These are phyloP conservation scores for Petrolisthes cinctipes DNA, from an alignment of 2,888 invertebrate genomes.

Conservation along the genomic window DNA sequence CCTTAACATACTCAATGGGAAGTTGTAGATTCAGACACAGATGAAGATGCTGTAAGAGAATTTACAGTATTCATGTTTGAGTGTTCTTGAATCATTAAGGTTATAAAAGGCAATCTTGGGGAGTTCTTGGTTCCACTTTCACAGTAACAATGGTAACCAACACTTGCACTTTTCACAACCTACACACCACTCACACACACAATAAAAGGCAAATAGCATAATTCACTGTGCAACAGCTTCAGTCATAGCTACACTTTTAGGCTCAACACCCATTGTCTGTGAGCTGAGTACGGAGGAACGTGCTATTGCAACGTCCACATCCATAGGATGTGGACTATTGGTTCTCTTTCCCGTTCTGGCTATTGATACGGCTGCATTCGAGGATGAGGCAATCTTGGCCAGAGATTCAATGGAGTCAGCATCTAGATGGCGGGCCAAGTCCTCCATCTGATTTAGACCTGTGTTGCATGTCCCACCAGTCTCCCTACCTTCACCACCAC, in stretches of 20 bases:
- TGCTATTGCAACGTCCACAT: constrained; percentile 55
- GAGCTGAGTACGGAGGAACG: constrained; percentile 51
- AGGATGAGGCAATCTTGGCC: constrained; percentile 46
- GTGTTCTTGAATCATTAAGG: constrained; percentile 32
- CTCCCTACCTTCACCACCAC: constrained; percentile 22
- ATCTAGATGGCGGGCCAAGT: constrained; percentile 54
- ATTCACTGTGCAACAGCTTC: constrained; percentile 61
- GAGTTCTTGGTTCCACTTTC: constrained; percentile 36
- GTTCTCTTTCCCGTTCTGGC: constrained; percentile 51
- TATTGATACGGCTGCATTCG: constrained; percentile 45
- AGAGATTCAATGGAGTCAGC: constrained; percentile 54
- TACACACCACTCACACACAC: constrained; percentile 44
- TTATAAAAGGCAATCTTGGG: constrained; percentile 38
- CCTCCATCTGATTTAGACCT: constrained; percentile 55
- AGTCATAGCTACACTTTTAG: constrained; percentile 51
- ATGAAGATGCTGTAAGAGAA: constrained; percentile 12
- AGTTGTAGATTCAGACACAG: constrained; percentile 21
- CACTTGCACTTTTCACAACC: constrained; percentile 57
- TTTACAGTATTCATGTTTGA: constrained; percentile 13
- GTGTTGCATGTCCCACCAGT: constrained; percentile 38
- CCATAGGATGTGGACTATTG: constrained; percentile 56
- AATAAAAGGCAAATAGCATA: constrained; percentile 34
- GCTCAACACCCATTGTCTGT: constrained; percentile 52
- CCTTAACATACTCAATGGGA: constrained; percentile 16
- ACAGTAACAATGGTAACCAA: constrained; percentile 29